These are phyloP conservation scores for Neoscelio sp. DNA, from an alignment of 2,888 invertebrate genomes.

Conservation along the genomic window DNA sequence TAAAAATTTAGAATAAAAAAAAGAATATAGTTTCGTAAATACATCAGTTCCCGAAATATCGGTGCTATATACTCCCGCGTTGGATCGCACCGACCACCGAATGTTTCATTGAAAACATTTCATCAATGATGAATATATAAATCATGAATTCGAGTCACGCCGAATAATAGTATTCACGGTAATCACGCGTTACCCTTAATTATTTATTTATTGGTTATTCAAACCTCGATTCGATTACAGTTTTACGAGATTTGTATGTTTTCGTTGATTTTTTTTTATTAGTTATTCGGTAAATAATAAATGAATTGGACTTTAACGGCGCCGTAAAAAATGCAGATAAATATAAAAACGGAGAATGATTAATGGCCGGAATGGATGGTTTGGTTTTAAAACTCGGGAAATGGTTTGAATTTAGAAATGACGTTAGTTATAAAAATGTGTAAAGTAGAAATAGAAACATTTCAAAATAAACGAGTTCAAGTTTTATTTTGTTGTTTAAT, in stretches of 20 bases:
- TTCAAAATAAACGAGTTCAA: background rate
- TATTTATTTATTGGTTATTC: conserved; percentile 4
- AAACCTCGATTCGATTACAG: conserved; percentile 7
- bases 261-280: too few relatives aligned
- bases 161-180: conserved; percentile 4
- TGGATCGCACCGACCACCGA: background rate
- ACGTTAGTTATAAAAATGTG: too few relatives aligned
- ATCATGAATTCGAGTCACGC: conserved; percentile 3
- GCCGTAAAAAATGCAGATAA: background rate
- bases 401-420: conserved; percentile 22
- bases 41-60: too few relatives aligned
- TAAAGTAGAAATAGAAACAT: too few relatives aligned
- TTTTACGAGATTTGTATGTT: background rate
- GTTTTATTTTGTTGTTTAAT: background rate
- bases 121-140: conserved; percentile 27
- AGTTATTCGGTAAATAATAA: conserved; percentile 32
- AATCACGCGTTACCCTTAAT: background rate
- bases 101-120: conserved; percentile 29
- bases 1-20: too few relatives aligned
- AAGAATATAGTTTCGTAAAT: too few relatives aligned
- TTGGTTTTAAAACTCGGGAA: background rate
- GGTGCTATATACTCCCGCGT: too few relatives aligned
- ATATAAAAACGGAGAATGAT: background rate
- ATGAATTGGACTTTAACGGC: conserved; percentile 6
- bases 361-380: background rate